Evolutionary conservation across 2,888 invertebrate species (phyloP), one percentile per base, ranked within the genome.

Genomic region (Mamestra brassicae): DNA sequence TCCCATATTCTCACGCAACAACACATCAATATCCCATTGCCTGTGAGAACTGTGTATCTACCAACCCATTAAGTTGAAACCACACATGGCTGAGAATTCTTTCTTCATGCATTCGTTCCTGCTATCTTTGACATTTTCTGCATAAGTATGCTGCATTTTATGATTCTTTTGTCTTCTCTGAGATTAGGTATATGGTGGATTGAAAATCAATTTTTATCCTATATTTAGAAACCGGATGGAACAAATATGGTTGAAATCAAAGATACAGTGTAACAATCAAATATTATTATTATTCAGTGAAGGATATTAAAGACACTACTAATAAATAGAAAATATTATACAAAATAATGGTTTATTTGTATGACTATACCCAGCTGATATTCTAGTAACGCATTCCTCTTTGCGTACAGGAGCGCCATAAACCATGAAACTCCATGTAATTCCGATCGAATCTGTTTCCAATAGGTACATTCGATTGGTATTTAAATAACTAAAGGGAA

Each of bases 1-100:
- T 91, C 92, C 92, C 91, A 93, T 93, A 92, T 92, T 94, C 95
- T 94, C 95, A 95, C 95, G 95, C 92, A 86, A 90, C 89, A 88
- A 86, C 83, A 87, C 93, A 94, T 94, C 93, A 92, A 94, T 91
- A 88, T 87, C 84, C 87, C 89, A 89, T 91, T 88, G 88, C 85
- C 86, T 91, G 91, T 92, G 92, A 90, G 92, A 93, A 85, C 73
- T 78, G 83, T 78, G 75, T 58, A 75, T 69, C 63, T 81, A 81
- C 67, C 67, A 84, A 68, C 76, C 83, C 75, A 87, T 87, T 86
- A 87, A 72, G 78, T 72, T 69, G 55, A 55, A 76, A 75, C 75
- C 57, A 67, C 71, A 78, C 63, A 52, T 78, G 66, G 64, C 71
- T 87, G 87, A 78, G 80, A 87, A 77, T 80, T 80, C 67, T 87